Conservation (phyloP, 2,113 vertebrate genomes). For the Tragelaphus buxtoni region DNA sequence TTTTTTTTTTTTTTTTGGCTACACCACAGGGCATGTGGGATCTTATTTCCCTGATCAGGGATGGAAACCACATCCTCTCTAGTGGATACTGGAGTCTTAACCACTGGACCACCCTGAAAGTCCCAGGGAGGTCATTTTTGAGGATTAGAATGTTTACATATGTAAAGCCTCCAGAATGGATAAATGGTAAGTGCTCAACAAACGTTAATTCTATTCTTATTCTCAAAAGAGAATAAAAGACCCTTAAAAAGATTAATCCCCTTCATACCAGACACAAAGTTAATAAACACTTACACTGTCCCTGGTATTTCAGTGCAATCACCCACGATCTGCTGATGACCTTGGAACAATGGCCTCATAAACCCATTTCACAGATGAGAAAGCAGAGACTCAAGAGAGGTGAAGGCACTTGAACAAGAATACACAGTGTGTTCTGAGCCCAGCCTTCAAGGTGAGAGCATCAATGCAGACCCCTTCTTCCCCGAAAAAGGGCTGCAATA, state of each 20-base stretch:
- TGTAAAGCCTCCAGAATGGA: not conserved
- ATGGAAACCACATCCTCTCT: not conserved
- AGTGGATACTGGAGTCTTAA: not conserved
- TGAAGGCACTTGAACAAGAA: not conserved
- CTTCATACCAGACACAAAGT: accelerated
- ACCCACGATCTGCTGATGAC: not conserved
- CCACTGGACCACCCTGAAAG: not conserved
- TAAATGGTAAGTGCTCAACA: not conserved
- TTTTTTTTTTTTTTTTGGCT: not conserved
- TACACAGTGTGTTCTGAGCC: not conserved
- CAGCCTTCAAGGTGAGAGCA: not conserved
- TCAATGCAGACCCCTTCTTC: not conserved
- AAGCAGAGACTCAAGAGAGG: not conserved
- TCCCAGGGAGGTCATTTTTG: not conserved
- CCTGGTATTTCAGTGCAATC: not conserved
- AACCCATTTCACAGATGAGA: not conserved
- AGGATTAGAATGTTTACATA: not conserved
- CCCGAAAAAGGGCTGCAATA: not conserved
- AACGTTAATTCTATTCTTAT: not conserved
- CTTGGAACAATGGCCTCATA: not conserved
- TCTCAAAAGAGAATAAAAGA: not conserved
- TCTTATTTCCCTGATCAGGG: not conserved
- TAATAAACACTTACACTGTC: too few species aligned
- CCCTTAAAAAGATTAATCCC: not conserved
- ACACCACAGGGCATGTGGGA: not conserved